Conservation (phyloP, 2,797 vertebrate species). For the Micrastur ruficollis region DNA sequence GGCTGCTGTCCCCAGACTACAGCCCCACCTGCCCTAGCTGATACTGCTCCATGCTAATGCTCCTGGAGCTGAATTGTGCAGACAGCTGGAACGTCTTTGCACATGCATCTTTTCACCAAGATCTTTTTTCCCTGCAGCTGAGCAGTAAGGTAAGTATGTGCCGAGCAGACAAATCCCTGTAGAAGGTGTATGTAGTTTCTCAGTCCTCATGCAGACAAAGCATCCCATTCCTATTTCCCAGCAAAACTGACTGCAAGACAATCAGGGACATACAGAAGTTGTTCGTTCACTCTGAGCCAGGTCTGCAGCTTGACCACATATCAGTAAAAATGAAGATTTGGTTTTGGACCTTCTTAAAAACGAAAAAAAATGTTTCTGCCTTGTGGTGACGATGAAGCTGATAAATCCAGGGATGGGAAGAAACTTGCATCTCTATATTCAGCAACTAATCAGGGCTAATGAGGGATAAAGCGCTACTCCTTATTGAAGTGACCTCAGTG, state of each 20-base stretch:
- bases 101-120: not conserved
- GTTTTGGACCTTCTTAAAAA: not conserved
- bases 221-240: not conserved
- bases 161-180: not conserved
- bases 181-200: not conserved
- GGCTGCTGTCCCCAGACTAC: rapidly evolving
- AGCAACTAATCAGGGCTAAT: not conserved
- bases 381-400: not conserved
- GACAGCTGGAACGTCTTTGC: not conserved
- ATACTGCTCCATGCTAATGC: not conserved
- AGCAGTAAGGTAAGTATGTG: not conserved
- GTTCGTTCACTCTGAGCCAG: not conserved
- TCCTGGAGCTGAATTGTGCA: not conserved
- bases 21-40: not conserved
- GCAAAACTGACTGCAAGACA: not conserved
- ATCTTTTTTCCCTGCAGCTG: not conserved
- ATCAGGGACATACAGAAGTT: not conserved
- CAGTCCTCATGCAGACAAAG: not conserved
- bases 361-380: not conserved
- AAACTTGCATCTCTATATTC: not conserved
- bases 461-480: rapidly evolving
- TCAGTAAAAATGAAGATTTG: not conserved
- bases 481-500: not conserved
- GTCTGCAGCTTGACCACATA: not conserved
- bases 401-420: not conserved